Evolutionary conservation across 92 coral and sea anemone species (phyloP).

Genomic region (Meandrina meandrites): DNA sequence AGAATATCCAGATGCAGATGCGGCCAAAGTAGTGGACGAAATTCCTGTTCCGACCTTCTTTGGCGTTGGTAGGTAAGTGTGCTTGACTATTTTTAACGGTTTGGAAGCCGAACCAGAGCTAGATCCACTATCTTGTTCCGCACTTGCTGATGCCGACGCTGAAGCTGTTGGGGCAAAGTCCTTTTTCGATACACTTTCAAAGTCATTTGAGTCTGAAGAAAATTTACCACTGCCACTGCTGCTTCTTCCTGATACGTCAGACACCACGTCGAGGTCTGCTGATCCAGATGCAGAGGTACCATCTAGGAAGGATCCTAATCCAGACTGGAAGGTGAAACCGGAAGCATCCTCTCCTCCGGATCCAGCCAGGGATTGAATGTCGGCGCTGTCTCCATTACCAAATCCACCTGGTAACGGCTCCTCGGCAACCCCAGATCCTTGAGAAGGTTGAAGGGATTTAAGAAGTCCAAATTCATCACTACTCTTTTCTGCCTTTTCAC

Average conservation of each 20-base stretch:
- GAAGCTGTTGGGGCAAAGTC: slow-evolving; percentile 34
- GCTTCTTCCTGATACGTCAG: slow-evolving; percentile 15
- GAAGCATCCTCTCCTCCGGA: slow-evolving; percentile 64
- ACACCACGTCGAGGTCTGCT: slow-evolving; percentile 11
- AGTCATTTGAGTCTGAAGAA: not conserved
- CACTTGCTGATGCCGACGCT: slow-evolving; percentile 36
- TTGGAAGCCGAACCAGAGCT: slow-evolving; percentile 43
- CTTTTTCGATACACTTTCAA: slow-evolving; percentile 9
- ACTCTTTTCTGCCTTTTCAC: not conserved
- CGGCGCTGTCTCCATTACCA: slow-evolving; percentile 50
- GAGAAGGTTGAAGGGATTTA: slow-evolving; percentile 31
- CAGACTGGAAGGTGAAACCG: slow-evolving; percentile 38
- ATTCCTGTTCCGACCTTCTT: slow-evolving; percentile 35
- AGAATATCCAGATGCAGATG: slow-evolving; percentile 42
- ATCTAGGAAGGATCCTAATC: slow-evolving; percentile 53
- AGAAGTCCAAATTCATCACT: slow-evolving; percentile 58
- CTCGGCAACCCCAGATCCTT: slow-evolving; percentile 55
- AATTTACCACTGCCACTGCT: slow-evolving; percentile 38
- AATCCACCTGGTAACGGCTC: slow-evolving; percentile 69
- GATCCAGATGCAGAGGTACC: slow-evolving; percentile 45
- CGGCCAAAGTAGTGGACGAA: slow-evolving; percentile 39
- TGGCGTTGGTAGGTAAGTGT: slow-evolving; percentile 33
- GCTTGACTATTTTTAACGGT: slow-evolving; percentile 23
- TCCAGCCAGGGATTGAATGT: slow-evolving; percentile 50
- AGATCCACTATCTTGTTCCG: slow-evolving; percentile 40